phyloP scores from a whole-genome alignment of 2,888 invertebrate genomes.

The Altica lythri region DNA sequence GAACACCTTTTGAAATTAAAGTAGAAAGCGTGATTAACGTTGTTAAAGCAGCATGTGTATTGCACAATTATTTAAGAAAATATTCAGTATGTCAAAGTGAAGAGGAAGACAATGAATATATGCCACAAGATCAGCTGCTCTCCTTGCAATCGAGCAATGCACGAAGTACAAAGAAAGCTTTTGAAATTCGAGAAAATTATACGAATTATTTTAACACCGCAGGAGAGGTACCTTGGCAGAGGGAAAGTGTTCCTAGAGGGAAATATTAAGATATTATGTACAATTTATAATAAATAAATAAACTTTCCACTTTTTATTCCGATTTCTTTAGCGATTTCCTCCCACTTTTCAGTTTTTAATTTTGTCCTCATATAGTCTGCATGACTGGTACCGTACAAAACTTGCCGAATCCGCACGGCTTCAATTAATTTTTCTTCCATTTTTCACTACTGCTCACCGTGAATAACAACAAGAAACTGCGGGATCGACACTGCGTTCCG shows the following conservation, averaged over 20 bases:
- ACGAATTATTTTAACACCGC: slow-evolving; percentile 1
- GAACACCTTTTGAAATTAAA: slow-evolving; percentile 4
- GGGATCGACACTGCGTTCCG: no score
- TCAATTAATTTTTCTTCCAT: slow-evolving; percentile 5
- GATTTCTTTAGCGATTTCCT: slow-evolving; percentile 5
- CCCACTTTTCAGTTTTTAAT: slow-evolving; percentile 10
- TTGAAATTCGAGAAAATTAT: not conserved
- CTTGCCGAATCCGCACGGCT: not conserved
- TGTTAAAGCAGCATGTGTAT: not conserved
- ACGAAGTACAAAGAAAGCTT: not conserved
- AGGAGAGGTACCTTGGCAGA: slow-evolving; percentile 1
- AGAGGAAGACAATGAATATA: not conserved
- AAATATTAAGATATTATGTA: no score
- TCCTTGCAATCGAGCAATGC: not conserved
- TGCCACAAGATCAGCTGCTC: slow-evolving; percentile 2
- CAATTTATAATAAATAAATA: slow-evolving; percentile 4
- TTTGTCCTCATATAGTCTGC: slow-evolving; percentile 12
- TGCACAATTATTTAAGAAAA: not conserved
- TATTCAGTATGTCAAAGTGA: slow-evolving; percentile 1
- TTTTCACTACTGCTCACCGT: not conserved
- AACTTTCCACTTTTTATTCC: slow-evolving; percentile 3
- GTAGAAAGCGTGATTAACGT: not conserved
- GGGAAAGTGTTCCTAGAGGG: not conserved
- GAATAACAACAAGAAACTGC: not conserved
- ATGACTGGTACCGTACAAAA: slow-evolving; percentile 5